These are phyloP conservation scores for Microplitis deprimator DNA, from an alignment of 2,888 invertebrate genomes.

Conservation along the genomic window DNA sequence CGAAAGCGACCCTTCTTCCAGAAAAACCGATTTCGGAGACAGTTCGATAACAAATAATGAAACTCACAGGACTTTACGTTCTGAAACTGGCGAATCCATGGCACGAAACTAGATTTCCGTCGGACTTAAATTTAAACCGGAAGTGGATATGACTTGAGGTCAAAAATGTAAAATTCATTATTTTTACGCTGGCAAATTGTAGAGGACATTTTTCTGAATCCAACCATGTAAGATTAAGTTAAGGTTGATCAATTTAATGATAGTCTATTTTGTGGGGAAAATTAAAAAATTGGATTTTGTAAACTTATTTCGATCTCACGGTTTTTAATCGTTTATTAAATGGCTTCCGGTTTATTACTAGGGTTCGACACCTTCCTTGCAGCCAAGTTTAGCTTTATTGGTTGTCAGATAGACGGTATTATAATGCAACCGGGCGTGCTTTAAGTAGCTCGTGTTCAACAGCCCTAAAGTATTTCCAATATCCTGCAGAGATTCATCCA, in stretches of 20 bases:
- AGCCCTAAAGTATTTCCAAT: conserved; percentile 70
- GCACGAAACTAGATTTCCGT: too few species aligned
- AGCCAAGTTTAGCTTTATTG: conserved; percentile 46
- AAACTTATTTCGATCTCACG: neutral
- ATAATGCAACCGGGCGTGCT: conserved; percentile 61
- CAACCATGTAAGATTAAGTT: neutral
- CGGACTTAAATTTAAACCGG: too few species aligned
- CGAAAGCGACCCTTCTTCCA: neutral
- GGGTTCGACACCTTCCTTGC: neutral
- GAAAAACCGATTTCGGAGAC: too few species aligned
- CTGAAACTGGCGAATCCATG: too few species aligned
- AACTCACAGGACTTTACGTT: too few species aligned
- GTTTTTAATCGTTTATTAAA: conserved; percentile 1
- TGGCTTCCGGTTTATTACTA: conserved; percentile 1
- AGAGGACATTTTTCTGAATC: too few species aligned
- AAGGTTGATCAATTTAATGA: neutral
- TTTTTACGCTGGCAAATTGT: too few species aligned
- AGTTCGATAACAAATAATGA: too few species aligned
- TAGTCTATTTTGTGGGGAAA: neutral
- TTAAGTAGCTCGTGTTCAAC: conserved; percentile 62
- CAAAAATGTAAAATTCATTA: too few species aligned
- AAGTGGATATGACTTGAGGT: too few species aligned
- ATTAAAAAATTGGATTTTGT: neutral
- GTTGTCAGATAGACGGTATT: conserved; percentile 57
- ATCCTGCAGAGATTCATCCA: conserved; percentile 68